phyloP scores from a whole-genome alignment of 2,113 vertebrate species.

The Hydrochoerus hydrochaeris region DNA sequence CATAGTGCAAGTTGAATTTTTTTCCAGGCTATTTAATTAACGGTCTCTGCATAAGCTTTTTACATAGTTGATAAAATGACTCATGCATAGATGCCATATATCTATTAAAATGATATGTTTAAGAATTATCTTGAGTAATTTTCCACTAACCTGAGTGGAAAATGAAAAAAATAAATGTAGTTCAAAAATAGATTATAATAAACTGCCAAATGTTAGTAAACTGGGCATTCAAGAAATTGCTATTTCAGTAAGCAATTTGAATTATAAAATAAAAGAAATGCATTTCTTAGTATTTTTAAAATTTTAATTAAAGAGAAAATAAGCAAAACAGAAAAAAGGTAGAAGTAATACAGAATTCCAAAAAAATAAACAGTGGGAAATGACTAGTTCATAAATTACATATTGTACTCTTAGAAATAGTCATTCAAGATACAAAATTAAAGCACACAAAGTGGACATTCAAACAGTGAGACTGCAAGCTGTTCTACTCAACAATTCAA shows the following conservation, averaged over 20 bases:
- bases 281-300: neutral
- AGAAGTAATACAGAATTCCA: too few species aligned
- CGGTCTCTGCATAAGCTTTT: neutral
- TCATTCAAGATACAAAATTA: too few species aligned
- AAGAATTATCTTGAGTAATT: neutral
- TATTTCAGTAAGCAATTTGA: slow-evolving; percentile 29
- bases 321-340: too few species aligned
- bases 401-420: too few species aligned
- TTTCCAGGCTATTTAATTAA: neutral
- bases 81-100: neutral
- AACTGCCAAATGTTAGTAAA: slow-evolving; percentile 16
- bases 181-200: neutral
- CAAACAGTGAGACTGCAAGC: too few species aligned
- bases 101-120: slow-evolving; percentile 27
- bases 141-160: neutral
- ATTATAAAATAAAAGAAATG: neutral
- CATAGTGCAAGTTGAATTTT: neutral
- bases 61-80: neutral
- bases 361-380: too few species aligned
- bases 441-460: too few species aligned
- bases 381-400: too few species aligned
- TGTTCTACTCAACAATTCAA: too few species aligned
- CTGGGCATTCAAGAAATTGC: neutral
- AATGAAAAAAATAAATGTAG: neutral
- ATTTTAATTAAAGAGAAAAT: too few species aligned